Conservation (phyloP, 2,113 vertebrate species). For the Anthoscopus minutus region DNA sequence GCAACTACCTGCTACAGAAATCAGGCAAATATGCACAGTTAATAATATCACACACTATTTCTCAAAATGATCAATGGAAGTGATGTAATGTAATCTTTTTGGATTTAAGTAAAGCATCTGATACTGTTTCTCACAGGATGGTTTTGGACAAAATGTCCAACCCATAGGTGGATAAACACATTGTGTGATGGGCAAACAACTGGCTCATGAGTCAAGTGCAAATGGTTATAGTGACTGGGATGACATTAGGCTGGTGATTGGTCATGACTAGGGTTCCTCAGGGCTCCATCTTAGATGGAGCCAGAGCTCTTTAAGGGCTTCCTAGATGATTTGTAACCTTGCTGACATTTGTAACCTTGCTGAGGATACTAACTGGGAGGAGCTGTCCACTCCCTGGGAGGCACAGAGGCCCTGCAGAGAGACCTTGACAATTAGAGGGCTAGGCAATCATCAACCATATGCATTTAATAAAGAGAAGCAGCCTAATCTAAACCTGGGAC, state of each 20-base stretch:
- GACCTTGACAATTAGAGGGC: background rate
- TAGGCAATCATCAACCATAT: background rate
- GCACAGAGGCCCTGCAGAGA: background rate
- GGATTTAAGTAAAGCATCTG: background rate
- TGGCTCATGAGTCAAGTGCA: background rate
- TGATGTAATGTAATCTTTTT: background rate
- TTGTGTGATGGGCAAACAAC: background rate
- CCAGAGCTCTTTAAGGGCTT: background rate
- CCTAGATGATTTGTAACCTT: background rate
- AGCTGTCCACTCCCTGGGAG: background rate
- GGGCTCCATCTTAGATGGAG: background rate
- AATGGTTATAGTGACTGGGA: background rate
- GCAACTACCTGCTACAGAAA: background rate
- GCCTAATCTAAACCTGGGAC: background rate
- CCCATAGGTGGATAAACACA: background rate
- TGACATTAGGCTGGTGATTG: background rate
- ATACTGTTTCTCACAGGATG: background rate
- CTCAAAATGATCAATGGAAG: background rate
- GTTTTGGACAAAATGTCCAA: background rate
- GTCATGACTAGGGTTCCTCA: fast-evolving
- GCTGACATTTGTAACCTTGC: background rate
- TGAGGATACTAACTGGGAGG: background rate
- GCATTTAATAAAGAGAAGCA: background rate
- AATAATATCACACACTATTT: background rate
- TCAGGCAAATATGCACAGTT: background rate